A percentile compares a stretch with the other conserved stretches of the same genome.
Evolutionary conservation across 92 coral and sea anemone species (phyloP).

Genomic region (Pocillopora meandrina): DNA sequence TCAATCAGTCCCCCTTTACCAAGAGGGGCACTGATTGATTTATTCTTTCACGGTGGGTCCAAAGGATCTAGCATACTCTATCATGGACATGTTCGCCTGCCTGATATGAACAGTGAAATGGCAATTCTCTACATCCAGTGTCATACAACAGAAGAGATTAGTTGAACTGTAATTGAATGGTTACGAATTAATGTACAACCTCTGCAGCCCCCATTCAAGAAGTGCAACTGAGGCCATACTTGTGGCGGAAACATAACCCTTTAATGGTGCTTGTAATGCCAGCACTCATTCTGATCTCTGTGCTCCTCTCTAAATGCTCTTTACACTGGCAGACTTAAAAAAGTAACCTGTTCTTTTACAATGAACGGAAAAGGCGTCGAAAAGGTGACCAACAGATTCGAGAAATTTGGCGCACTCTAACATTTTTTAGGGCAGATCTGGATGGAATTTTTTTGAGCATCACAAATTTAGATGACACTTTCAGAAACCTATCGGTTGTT

Average conservation of each 20-base stretch:
- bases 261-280: constrained; percentile 47
- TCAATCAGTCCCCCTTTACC: too few species aligned
- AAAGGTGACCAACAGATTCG: neutral
- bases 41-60: constrained; percentile 59
- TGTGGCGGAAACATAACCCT: constrained; percentile 59
- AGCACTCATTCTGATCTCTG: constrained; percentile 41
- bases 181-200: constrained; percentile 6
- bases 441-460: constrained; percentile 61
- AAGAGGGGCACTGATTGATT: constrained; percentile 9
- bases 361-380: constrained; percentile 63
- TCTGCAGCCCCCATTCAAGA: constrained; percentile 41
- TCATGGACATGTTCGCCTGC: constrained; percentile 44
- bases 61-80: constrained; percentile 51
- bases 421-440: constrained; percentile 51
- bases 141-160: constrained; percentile 42
- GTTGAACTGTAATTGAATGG: constrained; percentile 17
- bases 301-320: constrained; percentile 38
- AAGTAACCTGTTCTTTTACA: constrained; percentile 47
- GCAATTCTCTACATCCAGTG: constrained; percentile 46
- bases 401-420: constrained; percentile 34
- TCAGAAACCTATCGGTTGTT: constrained; percentile 56
- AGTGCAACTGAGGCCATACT: constrained; percentile 51
- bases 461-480: constrained; percentile 51
- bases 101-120: constrained; percentile 10
- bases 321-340: constrained; percentile 65